These are phyloP conservation scores for Capreolus pygargus DNA, from an alignment of 2,113 vertebrate genomes.

Conservation along the genomic window DNA sequence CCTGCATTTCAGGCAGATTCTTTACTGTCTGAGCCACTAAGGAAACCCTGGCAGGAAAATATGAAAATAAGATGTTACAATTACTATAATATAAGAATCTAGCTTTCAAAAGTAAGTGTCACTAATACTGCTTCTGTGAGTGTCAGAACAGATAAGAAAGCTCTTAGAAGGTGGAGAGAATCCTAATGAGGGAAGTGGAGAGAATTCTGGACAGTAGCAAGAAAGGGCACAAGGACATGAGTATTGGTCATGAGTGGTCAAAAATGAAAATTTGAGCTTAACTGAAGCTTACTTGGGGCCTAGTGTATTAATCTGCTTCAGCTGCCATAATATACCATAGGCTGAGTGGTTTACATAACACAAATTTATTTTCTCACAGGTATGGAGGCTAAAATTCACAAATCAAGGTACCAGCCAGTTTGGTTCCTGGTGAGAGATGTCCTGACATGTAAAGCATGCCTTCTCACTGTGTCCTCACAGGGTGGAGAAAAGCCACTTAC, in stretches of 20 bases:
- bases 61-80: background rate
- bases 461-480: background rate
- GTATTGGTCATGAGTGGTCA: background rate
- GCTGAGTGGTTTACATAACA: background rate
- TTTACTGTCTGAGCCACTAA: background rate
- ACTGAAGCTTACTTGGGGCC: background rate
- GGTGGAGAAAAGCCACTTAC: background rate
- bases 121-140: background rate
- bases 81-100: background rate
- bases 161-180: background rate
- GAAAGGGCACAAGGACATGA: accelerated
- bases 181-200: background rate
- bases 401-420: background rate
- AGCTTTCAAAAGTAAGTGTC: background rate
- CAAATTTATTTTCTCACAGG: background rate
- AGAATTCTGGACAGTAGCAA: background rate
- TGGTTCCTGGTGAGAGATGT: background rate
- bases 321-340: background rate
- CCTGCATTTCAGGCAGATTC: background rate
- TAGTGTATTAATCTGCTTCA: background rate
- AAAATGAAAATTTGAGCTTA: background rate
- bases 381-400: background rate
- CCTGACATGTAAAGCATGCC: background rate
- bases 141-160: background rate
- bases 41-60: background rate